Conservation (phyloP, 64 coral and sea anemone genomes). For the Acropora tenuis region DNA sequence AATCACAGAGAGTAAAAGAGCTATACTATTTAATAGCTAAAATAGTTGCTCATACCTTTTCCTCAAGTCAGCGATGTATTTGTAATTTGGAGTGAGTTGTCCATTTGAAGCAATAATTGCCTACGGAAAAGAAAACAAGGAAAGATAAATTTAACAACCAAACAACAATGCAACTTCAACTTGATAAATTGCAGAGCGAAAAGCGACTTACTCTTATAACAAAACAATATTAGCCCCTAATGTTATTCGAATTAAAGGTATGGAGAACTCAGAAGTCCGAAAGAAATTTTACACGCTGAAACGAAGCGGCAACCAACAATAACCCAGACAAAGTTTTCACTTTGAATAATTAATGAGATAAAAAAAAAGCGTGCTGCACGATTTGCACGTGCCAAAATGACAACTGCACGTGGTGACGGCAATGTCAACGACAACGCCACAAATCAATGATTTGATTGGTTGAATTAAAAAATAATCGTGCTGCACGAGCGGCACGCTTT, state of each 20-base stretch:
- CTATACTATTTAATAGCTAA: not conserved
- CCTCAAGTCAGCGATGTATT: slow-evolving; percentile 89
- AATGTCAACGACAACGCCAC: too few relatives aligned
- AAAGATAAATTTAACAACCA: not conserved
- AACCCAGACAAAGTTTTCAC: not conserved
- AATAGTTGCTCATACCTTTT: slow-evolving; percentile 64
- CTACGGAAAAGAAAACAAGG: slow-evolving; percentile 30
- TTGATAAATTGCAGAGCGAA: too few relatives aligned
- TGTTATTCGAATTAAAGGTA: too few relatives aligned
- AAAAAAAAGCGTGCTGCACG: not conserved
- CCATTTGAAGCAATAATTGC: slow-evolving; percentile 97
- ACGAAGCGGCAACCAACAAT: not conserved
- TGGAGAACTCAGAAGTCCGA: too few relatives aligned
- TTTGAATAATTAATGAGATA: not conserved
- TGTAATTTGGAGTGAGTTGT: slow-evolving; percentile 83
- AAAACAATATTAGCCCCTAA: too few relatives aligned
- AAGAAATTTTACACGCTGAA: too few relatives aligned
- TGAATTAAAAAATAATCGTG: too few relatives aligned
- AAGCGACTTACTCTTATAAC: too few relatives aligned
- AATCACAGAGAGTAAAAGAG: not conserved
- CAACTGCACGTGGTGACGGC: not conserved
- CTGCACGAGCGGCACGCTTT: too few relatives aligned
- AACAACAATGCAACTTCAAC: not conserved
- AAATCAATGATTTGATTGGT: too few relatives aligned
- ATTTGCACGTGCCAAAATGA: not conserved